Evolutionary conservation across 2,113 vertebrate species (phyloP).

Genomic region (Edolisoma coerulescens): DNA sequence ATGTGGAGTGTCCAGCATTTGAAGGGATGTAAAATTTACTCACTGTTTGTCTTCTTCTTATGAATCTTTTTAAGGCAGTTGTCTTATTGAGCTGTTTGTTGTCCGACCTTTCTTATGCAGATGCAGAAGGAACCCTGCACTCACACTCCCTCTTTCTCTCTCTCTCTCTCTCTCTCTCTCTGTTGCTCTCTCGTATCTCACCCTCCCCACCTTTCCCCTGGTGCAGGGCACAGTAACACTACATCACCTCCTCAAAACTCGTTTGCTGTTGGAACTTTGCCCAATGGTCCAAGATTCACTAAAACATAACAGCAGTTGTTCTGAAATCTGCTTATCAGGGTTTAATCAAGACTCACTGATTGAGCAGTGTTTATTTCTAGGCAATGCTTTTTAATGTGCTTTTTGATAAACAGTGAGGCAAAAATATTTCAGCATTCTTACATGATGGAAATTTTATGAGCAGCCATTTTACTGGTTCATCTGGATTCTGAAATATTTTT

Average conservation of each 20-base stretch:
- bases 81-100: neutral
- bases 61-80: neutral
- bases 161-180: neutral
- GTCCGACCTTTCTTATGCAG: neutral
- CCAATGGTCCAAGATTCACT: neutral
- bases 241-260: neutral
- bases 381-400: neutral
- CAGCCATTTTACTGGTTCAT: neutral
- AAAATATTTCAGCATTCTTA: neutral
- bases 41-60: neutral
- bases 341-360: neutral
- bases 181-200: neutral
- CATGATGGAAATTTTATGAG: neutral
- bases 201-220: neutral
- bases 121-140: neutral
- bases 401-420: neutral
- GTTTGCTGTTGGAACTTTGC: neutral
- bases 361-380: neutral
- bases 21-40: neutral
- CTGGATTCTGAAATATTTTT: neutral
- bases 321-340: neutral
- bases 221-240: neutral
- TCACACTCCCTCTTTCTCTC: neutral
- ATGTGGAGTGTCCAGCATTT: neutral
- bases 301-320: neutral